Conservation (phyloP, 2,113 vertebrate genomes). For the Phoxinus phoxinus region DNA sequence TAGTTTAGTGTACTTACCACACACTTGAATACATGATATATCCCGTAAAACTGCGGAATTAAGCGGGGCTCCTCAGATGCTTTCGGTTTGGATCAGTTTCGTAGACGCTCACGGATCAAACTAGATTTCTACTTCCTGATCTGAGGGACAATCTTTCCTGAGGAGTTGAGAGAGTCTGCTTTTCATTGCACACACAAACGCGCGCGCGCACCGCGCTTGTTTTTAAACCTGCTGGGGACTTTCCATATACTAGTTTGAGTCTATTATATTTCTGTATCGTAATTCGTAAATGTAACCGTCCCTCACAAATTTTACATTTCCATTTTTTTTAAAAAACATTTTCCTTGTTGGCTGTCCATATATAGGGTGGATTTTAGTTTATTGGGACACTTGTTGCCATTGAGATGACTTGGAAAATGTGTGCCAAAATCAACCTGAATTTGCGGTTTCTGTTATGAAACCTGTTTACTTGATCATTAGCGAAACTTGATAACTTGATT, state of each 20-base stretch:
- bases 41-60: background rate
- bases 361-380: too few relatives aligned
- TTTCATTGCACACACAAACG: background rate
- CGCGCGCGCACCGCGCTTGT: background rate
- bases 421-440: too few relatives aligned
- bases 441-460: background rate
- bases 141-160: background rate
- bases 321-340: too few relatives aligned
- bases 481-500: background rate
- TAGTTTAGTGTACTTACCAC: background rate
- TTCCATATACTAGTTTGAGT: background rate
- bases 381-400: too few relatives aligned
- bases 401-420: too few relatives aligned
- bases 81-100: background rate
- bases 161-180: background rate
- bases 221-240: background rate
- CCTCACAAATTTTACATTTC: background rate
- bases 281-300: background rate
- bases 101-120: background rate
- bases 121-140: slow-evolving; percentile 14
- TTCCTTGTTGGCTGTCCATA: too few relatives aligned
- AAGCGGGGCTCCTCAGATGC: background rate
- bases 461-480: background rate
- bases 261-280: background rate
- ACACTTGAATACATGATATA: background rate